Conservation (phyloP, 2,888 invertebrate genomes). For the Sarcophaga variegata region DNA sequence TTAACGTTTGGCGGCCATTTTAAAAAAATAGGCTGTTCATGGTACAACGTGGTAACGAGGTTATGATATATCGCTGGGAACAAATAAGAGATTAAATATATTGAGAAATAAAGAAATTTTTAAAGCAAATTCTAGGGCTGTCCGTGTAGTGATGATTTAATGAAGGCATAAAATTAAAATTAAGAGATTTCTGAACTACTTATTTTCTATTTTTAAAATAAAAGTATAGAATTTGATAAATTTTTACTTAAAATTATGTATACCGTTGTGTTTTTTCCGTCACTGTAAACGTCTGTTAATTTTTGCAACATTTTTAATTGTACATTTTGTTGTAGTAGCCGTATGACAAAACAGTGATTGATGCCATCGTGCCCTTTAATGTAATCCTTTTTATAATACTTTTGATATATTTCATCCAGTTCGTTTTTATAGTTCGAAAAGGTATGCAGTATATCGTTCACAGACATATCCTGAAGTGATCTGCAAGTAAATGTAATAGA, state of each 20-base stretch:
- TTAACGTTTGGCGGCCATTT: too few relatives aligned
- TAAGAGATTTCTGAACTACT: too few relatives aligned
- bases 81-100: too few relatives aligned
- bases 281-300: constrained; percentile 59
- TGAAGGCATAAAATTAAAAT: too few relatives aligned
- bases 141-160: too few relatives aligned
- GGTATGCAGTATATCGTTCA: constrained; percentile 55
- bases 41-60: too few relatives aligned
- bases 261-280: constrained; percentile 48
- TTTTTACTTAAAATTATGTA: constrained; percentile 9
- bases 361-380: constrained; percentile 66
- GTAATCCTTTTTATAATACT: constrained; percentile 58
- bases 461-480: constrained; percentile 57
- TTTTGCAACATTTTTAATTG: constrained; percentile 68
- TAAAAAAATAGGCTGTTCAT: too few relatives aligned
- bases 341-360: constrained; percentile 68
- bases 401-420: constrained; percentile 64
- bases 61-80: too few relatives aligned
- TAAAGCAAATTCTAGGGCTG: too few relatives aligned
- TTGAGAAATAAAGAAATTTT: too few relatives aligned
- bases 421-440: constrained; percentile 58
- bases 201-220: neutral
- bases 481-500: constrained; percentile 34
- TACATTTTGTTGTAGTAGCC: constrained; percentile 50
- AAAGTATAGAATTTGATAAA: neutral